Percentiles rank a stretch among this genome's conserved stretches.
These are phyloP conservation scores for Falco novaeseelandiae DNA, from an alignment of 2,797 vertebrate genomes.

Conservation along the genomic window DNA sequence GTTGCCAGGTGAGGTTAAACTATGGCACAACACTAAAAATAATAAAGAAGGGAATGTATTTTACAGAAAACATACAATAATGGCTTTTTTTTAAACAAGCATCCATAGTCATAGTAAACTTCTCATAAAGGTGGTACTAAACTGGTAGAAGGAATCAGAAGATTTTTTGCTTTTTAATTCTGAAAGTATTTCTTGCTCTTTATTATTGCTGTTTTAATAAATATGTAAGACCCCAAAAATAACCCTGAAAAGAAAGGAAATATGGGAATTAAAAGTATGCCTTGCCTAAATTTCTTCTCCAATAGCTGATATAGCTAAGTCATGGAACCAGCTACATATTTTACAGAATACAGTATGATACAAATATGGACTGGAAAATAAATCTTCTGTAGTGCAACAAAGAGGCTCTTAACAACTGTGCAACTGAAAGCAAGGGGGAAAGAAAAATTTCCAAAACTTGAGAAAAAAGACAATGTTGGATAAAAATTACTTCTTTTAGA, in stretches of 20 bases:
- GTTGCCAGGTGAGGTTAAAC: not conserved
- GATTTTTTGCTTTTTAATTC: not conserved
- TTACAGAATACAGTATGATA: not conserved
- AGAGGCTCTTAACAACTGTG: not conserved
- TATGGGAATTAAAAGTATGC: not conserved
- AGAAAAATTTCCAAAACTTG: not conserved
- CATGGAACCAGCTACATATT: not conserved
- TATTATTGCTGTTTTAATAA: not conserved
- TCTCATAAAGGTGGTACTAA: not conserved
- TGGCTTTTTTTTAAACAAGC: not conserved
- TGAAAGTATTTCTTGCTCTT: not conserved
- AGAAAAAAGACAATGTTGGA: not conserved
- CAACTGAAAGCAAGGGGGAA: fast-evolving
- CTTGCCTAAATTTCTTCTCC: not conserved
- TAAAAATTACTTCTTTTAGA: not conserved
- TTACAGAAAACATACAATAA: not conserved
- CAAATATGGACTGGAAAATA: not conserved
- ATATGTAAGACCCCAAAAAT: not conserved
- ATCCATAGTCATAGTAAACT: not conserved
- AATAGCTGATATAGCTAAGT: not conserved
- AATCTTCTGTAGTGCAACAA: not conserved
- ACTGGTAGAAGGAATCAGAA: not conserved
- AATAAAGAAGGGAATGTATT: not conserved
- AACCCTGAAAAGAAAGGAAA: not conserved
- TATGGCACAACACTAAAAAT: fast-evolving